Conservation (phyloP, 2,113 vertebrate species). For the Phocoena phocoena region DNA sequence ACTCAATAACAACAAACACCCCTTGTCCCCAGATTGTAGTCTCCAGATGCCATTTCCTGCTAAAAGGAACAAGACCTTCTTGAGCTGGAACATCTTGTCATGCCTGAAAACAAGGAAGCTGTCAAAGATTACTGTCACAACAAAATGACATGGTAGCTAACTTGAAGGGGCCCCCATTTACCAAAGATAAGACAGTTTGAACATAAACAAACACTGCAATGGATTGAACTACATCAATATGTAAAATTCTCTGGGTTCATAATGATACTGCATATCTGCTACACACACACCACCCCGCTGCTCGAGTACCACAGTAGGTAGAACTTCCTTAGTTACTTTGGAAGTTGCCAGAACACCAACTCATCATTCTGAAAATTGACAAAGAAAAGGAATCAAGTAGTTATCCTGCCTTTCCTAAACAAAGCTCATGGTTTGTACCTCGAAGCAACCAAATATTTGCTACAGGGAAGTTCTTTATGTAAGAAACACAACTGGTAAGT, state of each 20-base stretch:
- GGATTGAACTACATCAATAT: background rate
- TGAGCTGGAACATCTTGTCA: constrained; percentile 63
- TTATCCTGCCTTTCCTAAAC: background rate
- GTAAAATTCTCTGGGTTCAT: background rate
- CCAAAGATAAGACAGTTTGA: background rate
- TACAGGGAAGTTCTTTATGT: background rate
- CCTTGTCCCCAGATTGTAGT: background rate
- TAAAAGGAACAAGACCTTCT: constrained; percentile 54
- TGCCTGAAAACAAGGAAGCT: constrained; percentile 3
- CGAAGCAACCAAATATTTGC: background rate
- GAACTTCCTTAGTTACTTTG: background rate
- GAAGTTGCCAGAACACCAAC: background rate
- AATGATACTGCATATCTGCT: background rate
- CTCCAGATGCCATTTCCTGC: constrained; percentile 32
- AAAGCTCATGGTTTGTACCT: background rate
- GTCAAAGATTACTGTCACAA: constrained; percentile 23
- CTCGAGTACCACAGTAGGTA: background rate
- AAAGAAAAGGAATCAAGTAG: background rate
- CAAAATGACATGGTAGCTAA: background rate
- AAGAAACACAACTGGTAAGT: background rate
- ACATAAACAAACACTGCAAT: background rate
- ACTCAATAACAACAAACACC: constrained; percentile 28
- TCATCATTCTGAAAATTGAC: background rate
- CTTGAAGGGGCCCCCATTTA: background rate
- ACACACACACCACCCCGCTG: background rate